These are phyloP conservation scores for Meta bourneti DNA, from an alignment of 2,888 invertebrate species.

Conservation along the genomic window DNA sequence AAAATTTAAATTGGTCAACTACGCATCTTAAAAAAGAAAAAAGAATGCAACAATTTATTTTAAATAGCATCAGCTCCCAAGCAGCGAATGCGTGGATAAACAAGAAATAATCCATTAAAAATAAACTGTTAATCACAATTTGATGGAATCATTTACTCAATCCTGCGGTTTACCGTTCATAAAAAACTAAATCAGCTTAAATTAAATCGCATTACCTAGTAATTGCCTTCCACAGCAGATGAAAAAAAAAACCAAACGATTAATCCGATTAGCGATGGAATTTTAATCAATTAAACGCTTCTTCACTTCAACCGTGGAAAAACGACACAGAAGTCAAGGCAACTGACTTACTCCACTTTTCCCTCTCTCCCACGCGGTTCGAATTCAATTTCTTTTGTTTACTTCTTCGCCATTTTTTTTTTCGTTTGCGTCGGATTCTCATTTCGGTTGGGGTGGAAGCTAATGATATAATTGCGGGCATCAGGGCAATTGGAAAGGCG, in stretches of 20 bases:
- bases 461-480: constrained; percentile 73
- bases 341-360: constrained; percentile 33
- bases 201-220: neutral
- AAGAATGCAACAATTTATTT: too few relatives aligned
- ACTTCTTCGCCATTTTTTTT: constrained; percentile 30
- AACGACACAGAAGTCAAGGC: neutral
- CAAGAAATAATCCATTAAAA: neutral
- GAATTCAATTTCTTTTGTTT: constrained; percentile 72
- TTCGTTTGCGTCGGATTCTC: neutral
- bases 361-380: neutral
- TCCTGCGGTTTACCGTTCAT: neutral
- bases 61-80: too few relatives aligned
- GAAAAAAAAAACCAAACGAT: neutral
- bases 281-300: neutral
- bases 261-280: neutral
- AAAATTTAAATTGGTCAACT: too few relatives aligned
- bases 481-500: constrained; percentile 65
- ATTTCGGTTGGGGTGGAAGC: constrained; percentile 13
- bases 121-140: neutral
- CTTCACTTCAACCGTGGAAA: neutral
- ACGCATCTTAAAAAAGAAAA: too few relatives aligned
- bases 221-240: neutral
- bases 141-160: neutral
- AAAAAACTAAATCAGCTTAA: neutral
- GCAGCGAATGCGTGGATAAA: too few relatives aligned